phyloP scores from a whole-genome alignment of 2,113 vertebrate genomes.

The Gracilinanus agilis region DNA sequence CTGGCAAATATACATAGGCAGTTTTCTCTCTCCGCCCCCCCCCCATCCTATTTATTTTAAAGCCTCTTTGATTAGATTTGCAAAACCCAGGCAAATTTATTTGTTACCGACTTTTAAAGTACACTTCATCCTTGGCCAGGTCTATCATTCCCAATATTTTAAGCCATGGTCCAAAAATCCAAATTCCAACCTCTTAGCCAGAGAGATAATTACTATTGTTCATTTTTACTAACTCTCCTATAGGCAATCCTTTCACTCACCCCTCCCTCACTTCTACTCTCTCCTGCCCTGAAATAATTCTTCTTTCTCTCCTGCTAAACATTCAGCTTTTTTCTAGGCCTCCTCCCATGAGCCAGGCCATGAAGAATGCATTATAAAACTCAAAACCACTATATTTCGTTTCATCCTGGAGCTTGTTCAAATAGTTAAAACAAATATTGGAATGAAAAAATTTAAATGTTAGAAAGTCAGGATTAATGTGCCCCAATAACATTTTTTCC shows the following conservation, averaged over 20 bases:
- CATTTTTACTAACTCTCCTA: not conserved
- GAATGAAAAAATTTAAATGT: slow-evolving; percentile 78
- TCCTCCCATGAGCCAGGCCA: not conserved
- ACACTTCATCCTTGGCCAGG: not conserved
- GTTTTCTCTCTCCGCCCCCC: too few relatives aligned
- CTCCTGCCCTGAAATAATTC: not conserved
- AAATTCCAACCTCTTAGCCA: not conserved
- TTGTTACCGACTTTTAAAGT: not conserved
- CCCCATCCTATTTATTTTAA: not conserved
- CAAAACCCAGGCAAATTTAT: not conserved
- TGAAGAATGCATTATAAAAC: slow-evolving; percentile 65
- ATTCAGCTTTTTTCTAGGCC: not conserved
- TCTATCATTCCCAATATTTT: not conserved
- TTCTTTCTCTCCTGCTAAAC: not conserved
- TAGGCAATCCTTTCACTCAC: not conserved
- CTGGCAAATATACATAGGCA: not conserved
- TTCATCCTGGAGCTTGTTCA: slow-evolving; percentile 69
- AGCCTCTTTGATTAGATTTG: not conserved
- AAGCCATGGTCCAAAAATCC: not conserved
- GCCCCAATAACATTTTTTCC: slow-evolving; percentile 78
- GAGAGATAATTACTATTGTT: not conserved
- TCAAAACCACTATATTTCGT: slow-evolving; percentile 69
- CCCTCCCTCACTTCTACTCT: not conserved
- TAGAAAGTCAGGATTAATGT: slow-evolving; percentile 79
- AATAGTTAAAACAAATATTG: slow-evolving; percentile 79